Percentiles rank a stretch among this genome's conserved stretches.
phyloP scores from a whole-genome alignment of 2,888 invertebrate species.

The Galerucella pusilla region DNA sequence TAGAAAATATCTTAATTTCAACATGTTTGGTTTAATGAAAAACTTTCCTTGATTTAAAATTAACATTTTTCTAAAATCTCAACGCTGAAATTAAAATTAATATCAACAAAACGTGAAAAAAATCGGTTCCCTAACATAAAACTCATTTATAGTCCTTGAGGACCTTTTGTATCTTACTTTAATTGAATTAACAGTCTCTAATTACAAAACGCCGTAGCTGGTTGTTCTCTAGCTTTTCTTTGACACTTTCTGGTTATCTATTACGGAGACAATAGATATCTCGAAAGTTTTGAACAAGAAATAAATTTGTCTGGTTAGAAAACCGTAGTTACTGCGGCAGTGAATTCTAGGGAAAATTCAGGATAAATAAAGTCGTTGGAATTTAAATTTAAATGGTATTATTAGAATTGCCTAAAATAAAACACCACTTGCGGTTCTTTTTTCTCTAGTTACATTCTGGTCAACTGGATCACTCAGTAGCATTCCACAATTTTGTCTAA shows the following conservation, averaged over 20 bases:
- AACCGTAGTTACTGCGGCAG: conserved; percentile 29
- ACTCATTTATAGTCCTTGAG: conserved; percentile 2
- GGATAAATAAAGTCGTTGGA: conserved; percentile 9
- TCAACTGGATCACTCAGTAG: no score
- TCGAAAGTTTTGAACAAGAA: conserved; percentile 35
- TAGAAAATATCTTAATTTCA: no score
- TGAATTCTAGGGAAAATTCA: conserved; percentile 22
- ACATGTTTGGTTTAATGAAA: no score
- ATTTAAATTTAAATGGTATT: neutral
- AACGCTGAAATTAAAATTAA: neutral
- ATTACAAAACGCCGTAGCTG: conserved; percentile 41
- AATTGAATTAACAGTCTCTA: conserved; percentile 49
- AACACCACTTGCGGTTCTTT: no score
- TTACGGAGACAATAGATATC: conserved; percentile 38
- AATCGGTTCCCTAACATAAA: neutral
- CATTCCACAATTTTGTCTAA: no score
- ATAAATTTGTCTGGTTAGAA: conserved; percentile 40
- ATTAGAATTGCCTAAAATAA: no score
- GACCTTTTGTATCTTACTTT: conserved; percentile 42
- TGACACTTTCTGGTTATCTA: conserved; percentile 43
- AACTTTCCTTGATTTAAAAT: neutral
- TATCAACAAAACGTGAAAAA: neutral
- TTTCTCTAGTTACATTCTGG: no score
- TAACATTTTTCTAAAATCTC: neutral
- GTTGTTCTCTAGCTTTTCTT: conserved; percentile 40